phyloP scores from a whole-genome alignment of 1,140 invertebrate genomes.

The Neodiprion lecontei region DNA sequence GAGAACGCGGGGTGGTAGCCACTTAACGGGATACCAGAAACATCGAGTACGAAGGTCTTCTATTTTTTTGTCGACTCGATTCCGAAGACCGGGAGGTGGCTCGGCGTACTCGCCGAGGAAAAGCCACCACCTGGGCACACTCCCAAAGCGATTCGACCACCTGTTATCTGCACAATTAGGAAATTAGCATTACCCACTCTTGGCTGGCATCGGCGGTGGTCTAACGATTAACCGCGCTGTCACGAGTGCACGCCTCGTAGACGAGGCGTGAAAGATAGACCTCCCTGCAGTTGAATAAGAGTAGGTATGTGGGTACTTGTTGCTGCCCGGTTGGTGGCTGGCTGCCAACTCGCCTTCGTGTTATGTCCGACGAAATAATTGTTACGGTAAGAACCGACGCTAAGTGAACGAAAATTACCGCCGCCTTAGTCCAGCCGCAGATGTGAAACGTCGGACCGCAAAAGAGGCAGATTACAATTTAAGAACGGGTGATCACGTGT shows the following conservation, averaged over 20 bases:
- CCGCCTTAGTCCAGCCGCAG: too few species aligned
- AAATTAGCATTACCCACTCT: not conserved
- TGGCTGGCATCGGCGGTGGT: constrained; percentile 6
- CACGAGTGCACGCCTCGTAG: not conserved
- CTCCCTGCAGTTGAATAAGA: not conserved
- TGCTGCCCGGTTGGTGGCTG: not conserved
- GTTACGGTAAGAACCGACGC: not conserved
- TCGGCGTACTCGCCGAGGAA: too few species aligned
- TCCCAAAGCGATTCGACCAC: not conserved
- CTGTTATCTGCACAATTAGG: not conserved
- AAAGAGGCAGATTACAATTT: too few species aligned
- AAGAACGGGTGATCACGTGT: too few species aligned
- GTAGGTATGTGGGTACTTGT: not conserved
- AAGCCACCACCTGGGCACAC: too few species aligned
- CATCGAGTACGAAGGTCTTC: too few species aligned
- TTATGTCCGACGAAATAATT: not conserved
- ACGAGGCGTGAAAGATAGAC: not conserved
- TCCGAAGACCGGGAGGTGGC: too few species aligned
- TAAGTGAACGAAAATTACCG: too few species aligned
- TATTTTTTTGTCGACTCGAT: too few species aligned
- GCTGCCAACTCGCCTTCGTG: not conserved
- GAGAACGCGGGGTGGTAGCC: too few species aligned
- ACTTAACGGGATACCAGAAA: too few species aligned
- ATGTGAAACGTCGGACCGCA: too few species aligned
- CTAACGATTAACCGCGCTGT: constrained; percentile 4